phyloP scores from a whole-genome alignment of 2,797 vertebrate genomes.

The Enteromius thamalakanensis region DNA sequence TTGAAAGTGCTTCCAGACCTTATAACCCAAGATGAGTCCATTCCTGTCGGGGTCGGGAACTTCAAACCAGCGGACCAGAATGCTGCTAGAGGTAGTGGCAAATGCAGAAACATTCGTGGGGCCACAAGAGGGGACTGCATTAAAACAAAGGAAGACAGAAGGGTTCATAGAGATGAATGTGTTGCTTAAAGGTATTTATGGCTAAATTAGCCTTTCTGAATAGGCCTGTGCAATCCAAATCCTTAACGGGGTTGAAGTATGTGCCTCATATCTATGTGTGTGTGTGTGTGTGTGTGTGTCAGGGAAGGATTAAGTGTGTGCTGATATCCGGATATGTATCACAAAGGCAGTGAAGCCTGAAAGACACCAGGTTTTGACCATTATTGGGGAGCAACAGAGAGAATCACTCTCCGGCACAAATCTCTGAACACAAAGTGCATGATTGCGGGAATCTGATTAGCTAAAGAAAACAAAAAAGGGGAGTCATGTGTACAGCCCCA shows the following conservation, averaged over 20 bases:
- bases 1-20: conserved; percentile 75
- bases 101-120: conserved; percentile 90
- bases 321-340: neutral
- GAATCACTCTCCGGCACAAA: conserved; percentile 57
- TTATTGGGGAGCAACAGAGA: conserved; percentile 10
- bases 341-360: neutral
- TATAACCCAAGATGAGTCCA: conserved; percentile 93
- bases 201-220: neutral
- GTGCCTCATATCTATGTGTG: neutral
- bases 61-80: conserved; percentile 89
- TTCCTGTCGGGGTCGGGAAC: conserved; percentile 89
- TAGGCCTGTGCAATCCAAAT: conserved; percentile 5
- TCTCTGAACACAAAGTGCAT: conserved; percentile 60
- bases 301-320: conserved; percentile 10
- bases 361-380: conserved; percentile 14
- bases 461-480: conserved; percentile 53
- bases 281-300: neutral
- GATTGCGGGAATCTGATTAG: conserved; percentile 67
- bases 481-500: conserved; percentile 71
- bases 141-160: conserved; percentile 21
- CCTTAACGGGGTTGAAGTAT: neutral
- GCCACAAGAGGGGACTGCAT: conserved; percentile 89
- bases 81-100: conserved; percentile 93
- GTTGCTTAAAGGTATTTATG: neutral
- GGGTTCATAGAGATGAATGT: conserved; percentile 9